Percentiles rank a stretch among this genome's conserved stretches.
phyloP scores from a whole-genome alignment of 1,140 invertebrate species.

The Fopius arisanus region DNA sequence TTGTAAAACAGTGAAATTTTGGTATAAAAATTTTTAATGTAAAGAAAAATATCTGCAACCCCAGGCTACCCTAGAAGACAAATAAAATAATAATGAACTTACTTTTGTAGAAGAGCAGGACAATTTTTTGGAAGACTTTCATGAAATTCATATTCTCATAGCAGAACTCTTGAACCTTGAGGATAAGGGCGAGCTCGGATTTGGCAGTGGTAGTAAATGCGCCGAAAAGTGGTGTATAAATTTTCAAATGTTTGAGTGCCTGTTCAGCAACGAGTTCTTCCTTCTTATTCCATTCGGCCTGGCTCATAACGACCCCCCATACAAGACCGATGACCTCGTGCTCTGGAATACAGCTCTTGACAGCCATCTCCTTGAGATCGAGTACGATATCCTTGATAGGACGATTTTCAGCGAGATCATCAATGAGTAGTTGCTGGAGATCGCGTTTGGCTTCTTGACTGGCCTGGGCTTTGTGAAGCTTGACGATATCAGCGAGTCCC shows the following conservation, averaged over 20 bases:
- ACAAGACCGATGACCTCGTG: conserved; percentile 88
- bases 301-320: conserved; percentile 93
- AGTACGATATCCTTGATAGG: conserved; percentile 81
- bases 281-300: conserved; percentile 98
- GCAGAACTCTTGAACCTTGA: conserved; percentile 96
- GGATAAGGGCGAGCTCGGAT: conserved; percentile 85
- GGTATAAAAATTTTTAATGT: no score
- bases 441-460: conserved; percentile 86
- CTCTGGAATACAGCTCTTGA: conserved; percentile 83
- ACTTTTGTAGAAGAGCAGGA: conserved; percentile 95
- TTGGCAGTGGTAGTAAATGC: conserved; percentile 85
- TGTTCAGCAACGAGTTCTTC: conserved; percentile 95
- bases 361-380: conserved; percentile 86
- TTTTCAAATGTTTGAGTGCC: conserved; percentile 88
- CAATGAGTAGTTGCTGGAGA: conserved; percentile 77
- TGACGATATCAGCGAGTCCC: conserved; percentile 86
- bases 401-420: conserved; percentile 84
- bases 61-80: neutral
- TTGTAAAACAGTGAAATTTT: no score
- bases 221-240: conserved; percentile 84
- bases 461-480: conserved; percentile 88
- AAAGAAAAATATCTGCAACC: no score
- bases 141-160: conserved; percentile 99
- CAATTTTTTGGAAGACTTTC: conserved; percentile 97
- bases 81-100: conserved; percentile 38